Conservation (phyloP, 1,140 invertebrate species). For the Idris sp. region DNA sequence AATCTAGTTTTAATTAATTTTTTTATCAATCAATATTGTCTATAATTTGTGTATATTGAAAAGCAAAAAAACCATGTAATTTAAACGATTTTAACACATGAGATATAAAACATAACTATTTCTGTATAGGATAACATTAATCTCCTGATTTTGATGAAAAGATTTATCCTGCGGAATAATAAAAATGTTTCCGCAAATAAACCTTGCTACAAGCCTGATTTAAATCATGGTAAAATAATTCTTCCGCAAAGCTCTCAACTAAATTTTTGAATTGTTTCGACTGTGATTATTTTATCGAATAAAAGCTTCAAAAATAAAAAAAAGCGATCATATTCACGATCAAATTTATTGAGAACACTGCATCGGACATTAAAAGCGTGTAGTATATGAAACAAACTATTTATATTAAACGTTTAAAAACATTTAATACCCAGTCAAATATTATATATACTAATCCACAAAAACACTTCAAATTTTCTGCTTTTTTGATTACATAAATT, state of each 20-base stretch:
- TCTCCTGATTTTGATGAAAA: conserved; percentile 22
- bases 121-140: conserved; percentile 9
- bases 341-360: conserved; percentile 8
- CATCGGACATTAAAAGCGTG: conserved; percentile 5
- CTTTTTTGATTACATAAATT: too few relatives aligned
- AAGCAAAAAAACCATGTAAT: neutral
- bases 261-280: conserved; percentile 20
- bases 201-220: conserved; percentile 3
- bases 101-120: conserved; percentile 19
- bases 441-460: too few relatives aligned
- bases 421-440: too few relatives aligned
- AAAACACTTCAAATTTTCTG: too few relatives aligned
- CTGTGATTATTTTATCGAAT: conserved; percentile 19
- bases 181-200: conserved; percentile 15
- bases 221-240: conserved; percentile 19
- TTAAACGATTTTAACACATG: conserved; percentile 15
- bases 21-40: too few relatives aligned
- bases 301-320: conserved; percentile 6
- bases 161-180: conserved; percentile 8
- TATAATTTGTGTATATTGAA: too few relatives aligned
- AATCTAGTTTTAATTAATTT: too few relatives aligned
- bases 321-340: conserved; percentile 8
- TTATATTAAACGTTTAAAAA: too few relatives aligned
- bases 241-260: neutral
- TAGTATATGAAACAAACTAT: too few relatives aligned